Evolutionary conservation across 2,888 invertebrate genomes (phyloP).

Genomic region (Lottia scabra): DNA sequence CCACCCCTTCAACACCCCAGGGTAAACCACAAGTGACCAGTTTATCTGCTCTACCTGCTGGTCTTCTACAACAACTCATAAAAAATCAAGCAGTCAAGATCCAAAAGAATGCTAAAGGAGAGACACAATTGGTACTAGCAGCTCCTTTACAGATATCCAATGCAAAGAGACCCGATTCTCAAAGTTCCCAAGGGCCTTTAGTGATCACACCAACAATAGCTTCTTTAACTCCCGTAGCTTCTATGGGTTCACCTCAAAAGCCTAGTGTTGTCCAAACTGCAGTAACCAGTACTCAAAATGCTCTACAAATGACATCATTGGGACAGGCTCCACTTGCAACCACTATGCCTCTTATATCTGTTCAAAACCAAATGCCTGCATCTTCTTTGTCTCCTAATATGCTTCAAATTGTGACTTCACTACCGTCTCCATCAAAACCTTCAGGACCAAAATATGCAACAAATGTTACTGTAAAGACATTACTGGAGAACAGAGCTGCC

Average conservation of each 20-base stretch:
- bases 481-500: constrained; percentile 54
- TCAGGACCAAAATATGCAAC: constrained; percentile 51
- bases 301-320: not conserved
- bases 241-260: not conserved
- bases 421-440: constrained; percentile 9
- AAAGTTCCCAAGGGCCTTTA: not conserved
- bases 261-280: constrained; percentile 3
- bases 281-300: not conserved
- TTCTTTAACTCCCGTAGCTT: constrained; percentile 3
- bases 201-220: not conserved
- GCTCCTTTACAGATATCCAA: constrained; percentile 16
- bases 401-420: not conserved
- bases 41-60: constrained; percentile 45
- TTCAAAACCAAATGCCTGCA: not conserved
- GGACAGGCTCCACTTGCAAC: constrained; percentile 14
- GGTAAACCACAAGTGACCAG: constrained; percentile 16
- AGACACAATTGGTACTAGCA: constrained; percentile 24
- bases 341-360: constrained; percentile 6
- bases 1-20: not conserved
- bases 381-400: not conserved
- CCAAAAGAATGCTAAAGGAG: constrained; percentile 36
- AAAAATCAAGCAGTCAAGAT: constrained; percentile 50
- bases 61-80: constrained; percentile 47
- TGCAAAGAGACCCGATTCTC: not conserved
- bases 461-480: constrained; percentile 62